Evolutionary conservation across 2,113 vertebrate genomes (phyloP).

Genomic region (Rhipidura dahli): DNA sequence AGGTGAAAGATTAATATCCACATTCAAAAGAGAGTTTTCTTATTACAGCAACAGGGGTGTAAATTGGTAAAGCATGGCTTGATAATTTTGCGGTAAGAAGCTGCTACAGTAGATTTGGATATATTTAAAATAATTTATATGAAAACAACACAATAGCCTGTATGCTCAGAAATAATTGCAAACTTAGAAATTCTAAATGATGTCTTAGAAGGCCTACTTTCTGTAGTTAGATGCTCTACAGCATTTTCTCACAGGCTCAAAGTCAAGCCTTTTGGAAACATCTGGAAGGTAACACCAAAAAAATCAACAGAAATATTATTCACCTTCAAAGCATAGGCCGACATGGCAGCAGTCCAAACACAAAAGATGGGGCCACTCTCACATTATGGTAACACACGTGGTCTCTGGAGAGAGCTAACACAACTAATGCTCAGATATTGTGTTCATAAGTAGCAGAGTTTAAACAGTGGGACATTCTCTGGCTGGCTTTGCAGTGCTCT

Average conservation of each 20-base stretch:
- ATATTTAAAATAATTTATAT: not conserved
- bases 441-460: not conserved
- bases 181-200: not conserved
- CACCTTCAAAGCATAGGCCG: not conserved
- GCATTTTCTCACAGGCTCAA: not conserved
- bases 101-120: not conserved
- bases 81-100: not conserved
- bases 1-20: not conserved
- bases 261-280: not conserved
- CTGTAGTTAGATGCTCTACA: not conserved
- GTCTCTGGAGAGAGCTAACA: not conserved
- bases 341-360: not conserved
- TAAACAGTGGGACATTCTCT: not conserved
- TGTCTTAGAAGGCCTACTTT: not conserved
- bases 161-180: not conserved
- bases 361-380: not conserved
- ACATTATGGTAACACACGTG: fast-evolving
- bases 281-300: not conserved
- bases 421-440: not conserved
- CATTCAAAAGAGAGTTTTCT: not conserved
- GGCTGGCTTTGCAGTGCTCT: not conserved
- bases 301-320: not conserved
- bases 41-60: not conserved
- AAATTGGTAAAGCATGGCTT: not conserved
- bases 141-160: not conserved